Percentiles rank a stretch among this genome's conserved stretches.
Conservation (phyloP, 2,113 vertebrate species). For the Spermophilus dauricus region DNA sequence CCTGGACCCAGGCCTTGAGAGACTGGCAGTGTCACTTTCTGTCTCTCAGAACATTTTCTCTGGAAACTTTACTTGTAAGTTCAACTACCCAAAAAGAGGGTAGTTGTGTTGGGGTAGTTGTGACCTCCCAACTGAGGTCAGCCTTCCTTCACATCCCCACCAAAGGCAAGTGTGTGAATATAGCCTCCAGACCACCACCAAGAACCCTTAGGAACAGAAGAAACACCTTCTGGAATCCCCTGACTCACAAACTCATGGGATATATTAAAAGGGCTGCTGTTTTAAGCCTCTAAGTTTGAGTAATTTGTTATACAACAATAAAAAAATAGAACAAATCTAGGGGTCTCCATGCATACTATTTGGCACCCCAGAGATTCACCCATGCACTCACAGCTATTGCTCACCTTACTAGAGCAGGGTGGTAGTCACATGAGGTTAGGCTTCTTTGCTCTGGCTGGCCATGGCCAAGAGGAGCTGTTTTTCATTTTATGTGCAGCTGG, state of each 20-base stretch:
- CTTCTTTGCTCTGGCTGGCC: not conserved
- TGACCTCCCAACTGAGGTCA: not conserved
- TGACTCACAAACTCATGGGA: not conserved
- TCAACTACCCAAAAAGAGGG: no score
- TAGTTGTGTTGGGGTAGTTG: no score
- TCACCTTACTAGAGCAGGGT: not conserved
- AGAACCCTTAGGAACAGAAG: not conserved
- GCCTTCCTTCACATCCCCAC: not conserved
- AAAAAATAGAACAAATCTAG: not conserved
- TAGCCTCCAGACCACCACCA: not conserved
- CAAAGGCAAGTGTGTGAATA: not conserved
- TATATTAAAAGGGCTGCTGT: not conserved
- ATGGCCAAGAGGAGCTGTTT: not conserved
- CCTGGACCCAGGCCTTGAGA: not conserved
- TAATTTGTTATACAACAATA: not conserved
- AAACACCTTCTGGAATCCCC: not conserved
- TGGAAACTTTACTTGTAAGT: not conserved
- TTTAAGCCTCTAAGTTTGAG: slow-evolving; percentile 39
- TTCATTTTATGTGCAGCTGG: not conserved
- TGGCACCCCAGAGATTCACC: not conserved
- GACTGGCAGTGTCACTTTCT: not conserved
- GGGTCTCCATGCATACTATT: no score
- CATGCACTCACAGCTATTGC: not conserved
- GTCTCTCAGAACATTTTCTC: not conserved
- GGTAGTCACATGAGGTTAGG: not conserved